Conservation (phyloP, 2,113 vertebrate species). For the Oxyura jamaicensis region DNA sequence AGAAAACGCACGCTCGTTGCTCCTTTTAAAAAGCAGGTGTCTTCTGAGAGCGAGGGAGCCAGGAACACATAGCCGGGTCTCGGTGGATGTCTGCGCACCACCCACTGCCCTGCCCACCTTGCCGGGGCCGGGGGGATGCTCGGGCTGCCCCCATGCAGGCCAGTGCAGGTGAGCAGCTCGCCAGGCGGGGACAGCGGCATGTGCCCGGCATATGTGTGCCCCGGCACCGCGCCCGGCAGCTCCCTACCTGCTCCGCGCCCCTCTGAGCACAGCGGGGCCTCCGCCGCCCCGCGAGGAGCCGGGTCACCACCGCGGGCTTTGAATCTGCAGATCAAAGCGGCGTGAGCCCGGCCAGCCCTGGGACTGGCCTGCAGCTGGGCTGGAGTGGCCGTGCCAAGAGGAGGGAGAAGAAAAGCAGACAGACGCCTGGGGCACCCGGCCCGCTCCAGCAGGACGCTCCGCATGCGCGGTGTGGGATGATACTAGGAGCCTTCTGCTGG, state of each 20-base stretch:
- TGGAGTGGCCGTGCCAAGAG: constrained; percentile 28
- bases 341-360: constrained; percentile 3
- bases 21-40: neutral
- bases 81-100: neutral
- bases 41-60: neutral
- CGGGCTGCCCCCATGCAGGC: neutral
- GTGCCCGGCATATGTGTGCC: constrained; percentile 54
- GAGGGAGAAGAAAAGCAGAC: constrained; percentile 53
- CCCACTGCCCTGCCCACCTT: neutral
- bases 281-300: neutral
- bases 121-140: neutral
- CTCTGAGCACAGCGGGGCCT: constrained; percentile 41
- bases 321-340: constrained; percentile 70
- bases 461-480: neutral
- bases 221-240: neutral
- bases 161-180: neutral
- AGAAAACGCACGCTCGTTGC: neutral
- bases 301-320: constrained; percentile 45
- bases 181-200: neutral
- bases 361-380: constrained; percentile 70
- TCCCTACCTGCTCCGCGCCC: constrained; percentile 59
- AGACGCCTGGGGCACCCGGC: constrained; percentile 34
- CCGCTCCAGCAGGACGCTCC: neutral
- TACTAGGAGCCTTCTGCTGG: neutral
- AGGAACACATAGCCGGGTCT: neutral